Evolutionary conservation across 2,113 vertebrate species (phyloP).

Genomic region (Phalacrocorax brasilianus): DNA sequence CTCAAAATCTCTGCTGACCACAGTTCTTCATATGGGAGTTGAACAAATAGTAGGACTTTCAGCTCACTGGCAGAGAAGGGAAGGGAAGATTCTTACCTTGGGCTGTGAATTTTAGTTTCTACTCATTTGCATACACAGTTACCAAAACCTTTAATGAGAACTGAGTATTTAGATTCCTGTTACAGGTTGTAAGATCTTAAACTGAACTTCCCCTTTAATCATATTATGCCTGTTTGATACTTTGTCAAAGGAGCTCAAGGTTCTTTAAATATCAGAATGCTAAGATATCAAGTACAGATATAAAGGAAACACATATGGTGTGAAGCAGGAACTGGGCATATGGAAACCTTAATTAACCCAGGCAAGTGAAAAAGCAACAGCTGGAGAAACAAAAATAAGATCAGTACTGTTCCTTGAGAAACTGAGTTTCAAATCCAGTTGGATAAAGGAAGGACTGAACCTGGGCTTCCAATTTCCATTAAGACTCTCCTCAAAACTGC

Average conservation of each 20-base stretch:
- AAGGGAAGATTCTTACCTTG: not conserved
- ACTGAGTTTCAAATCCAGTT: not conserved
- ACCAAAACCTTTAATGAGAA: not conserved
- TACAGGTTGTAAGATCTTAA: not conserved
- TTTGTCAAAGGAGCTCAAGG: not conserved
- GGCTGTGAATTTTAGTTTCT: not conserved
- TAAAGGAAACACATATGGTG: slow-evolving; percentile 19
- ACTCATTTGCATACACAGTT: not conserved
- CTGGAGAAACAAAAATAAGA: slow-evolving; percentile 31
- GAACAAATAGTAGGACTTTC: not conserved
- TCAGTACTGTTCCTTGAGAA: not conserved
- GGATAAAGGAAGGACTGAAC: not conserved
- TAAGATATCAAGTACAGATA: slow-evolving; percentile 1
- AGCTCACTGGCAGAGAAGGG: not conserved
- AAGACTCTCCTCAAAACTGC: not conserved
- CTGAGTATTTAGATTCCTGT: not conserved
- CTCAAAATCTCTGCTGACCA: not conserved
- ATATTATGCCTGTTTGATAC: not conserved
- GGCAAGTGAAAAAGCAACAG: slow-evolving; percentile 36
- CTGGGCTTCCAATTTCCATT: not conserved
- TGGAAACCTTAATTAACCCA: slow-evolving; percentile 37
- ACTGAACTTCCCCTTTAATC: not conserved
- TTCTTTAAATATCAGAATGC: slow-evolving; percentile 38
- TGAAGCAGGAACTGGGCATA: slow-evolving; percentile 28
- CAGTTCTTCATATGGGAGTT: not conserved